Base-by-base conservation (phyloP, 2,888 invertebrate genomes). In the Priocnemis perturbator region DNA sequence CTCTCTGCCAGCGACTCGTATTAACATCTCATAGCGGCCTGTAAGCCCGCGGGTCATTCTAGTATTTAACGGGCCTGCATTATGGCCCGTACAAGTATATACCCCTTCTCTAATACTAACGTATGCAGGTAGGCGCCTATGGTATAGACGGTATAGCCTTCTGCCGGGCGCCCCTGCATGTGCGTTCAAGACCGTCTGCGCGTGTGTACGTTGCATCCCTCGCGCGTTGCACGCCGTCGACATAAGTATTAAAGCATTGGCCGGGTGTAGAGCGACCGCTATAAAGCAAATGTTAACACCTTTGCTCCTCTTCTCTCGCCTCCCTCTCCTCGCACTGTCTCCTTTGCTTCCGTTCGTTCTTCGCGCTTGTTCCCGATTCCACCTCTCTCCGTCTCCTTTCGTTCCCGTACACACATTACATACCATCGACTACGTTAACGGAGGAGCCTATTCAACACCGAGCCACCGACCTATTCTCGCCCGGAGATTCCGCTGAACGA, bases 211-310 rank as follows among this genome's bases (percentile, higher is more conserved):
- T 3, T 17, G 61, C 53, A 63, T 69, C 74, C 56, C 59, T 64
- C 71, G 71, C 61, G 62, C 65, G 69, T 61, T 61, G 67, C 62
- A 23, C 57, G 55, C 65, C 69, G 71, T 57, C 79, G 77, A 81
- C 74, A 76, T 73, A 69, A 83, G 83, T 80, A 82, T 81, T 82
- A 83, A 85, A 84, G 77, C 81, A 83, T 83, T 76, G 81, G 64
- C 58, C 72, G 71, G 73, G 70, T 74, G 77, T 69, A 73, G 71
- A 71, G 69, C 78, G 74, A 78, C 76, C 77, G 79, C 81, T 82
- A 82, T 85, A 83, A 84, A 84, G 81, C 83, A 84, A 85, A 82
- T 79, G 85, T 85, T 85, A 85, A 85, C 84, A 83, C 84, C 78
- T 83, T 73, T 67, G 70, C 73, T 71, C 65, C 64, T 62, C 56